Base-by-base conservation (phyloP, 1,140 invertebrate species). In the Diorhabda carinulata region DNA sequence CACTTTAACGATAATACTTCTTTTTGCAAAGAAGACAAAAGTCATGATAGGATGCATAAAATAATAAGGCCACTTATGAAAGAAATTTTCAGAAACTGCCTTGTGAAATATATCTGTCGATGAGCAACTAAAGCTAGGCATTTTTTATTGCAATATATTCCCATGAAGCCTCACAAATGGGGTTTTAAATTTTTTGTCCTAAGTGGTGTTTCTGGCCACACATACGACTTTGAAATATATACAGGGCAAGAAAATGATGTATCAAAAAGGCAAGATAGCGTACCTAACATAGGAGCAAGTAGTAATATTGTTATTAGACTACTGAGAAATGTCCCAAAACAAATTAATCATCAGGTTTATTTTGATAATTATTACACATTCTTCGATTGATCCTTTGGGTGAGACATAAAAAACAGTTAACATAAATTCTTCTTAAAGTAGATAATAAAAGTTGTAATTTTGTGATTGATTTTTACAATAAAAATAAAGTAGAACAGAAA, bases 121-220 rank as follows among this genome's bases (percentile, higher is more conserved):
- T 25, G 25, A 25, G 25, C 25, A 25, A 72, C 68, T 40, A 75
- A 75, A 69, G 58, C 69, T 2, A 42, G 70, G 42, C 70, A 72
- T 56, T 74, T 67, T 57, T 57, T 72, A 41, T 70, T 72, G 57
- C 74, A 73, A 57, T 75, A 75, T 66, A 66, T 75, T 63, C 76
- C 72, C 7, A 74, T 72, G 44, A 82, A 82, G 66, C 79, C 81
- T 10, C 74, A 80, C 60, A 83, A 82, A 71, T 79, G 78, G 73
- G 80, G 78, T 9, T 78, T 81, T 10, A 83, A 81, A 71, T 72
- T 81, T 7, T 71, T 70, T 70, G 69, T 74, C 25, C 40, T 73
- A n/a, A 42, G 56, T 40, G 72, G 71, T 10, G 42, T 61, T 64
- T 70, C 69, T 2, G 71, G 71, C n/a, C 72, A 68, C 69, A 67